These are phyloP conservation scores for Papilio glaucus DNA, from an alignment of 1,140 invertebrate genomes.

Conservation along the genomic window DNA sequence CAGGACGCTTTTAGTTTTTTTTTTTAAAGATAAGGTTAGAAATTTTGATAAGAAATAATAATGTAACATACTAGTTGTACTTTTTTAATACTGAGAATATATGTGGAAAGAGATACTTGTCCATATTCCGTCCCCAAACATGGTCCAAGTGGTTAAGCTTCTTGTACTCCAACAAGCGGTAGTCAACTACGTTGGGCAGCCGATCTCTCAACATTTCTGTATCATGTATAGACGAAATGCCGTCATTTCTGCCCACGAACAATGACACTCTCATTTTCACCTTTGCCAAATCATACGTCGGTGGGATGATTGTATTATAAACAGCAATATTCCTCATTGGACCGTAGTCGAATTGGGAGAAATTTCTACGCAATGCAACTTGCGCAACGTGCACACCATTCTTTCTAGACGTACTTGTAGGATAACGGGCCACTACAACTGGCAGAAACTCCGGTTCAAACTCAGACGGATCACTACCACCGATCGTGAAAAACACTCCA, in stretches of 20 bases:
- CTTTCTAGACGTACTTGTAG: slow-evolving; percentile 84
- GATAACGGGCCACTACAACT: slow-evolving; percentile 48
- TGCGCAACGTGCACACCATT: slow-evolving; percentile 87
- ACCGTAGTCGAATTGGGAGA: slow-evolving; percentile 81
- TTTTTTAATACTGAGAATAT: slow-evolving; percentile 50
- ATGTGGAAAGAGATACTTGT: slow-evolving; percentile 65
- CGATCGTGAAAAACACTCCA: slow-evolving; percentile 46
- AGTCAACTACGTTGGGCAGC: slow-evolving; percentile 76
- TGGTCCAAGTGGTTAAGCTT: slow-evolving; percentile 79
- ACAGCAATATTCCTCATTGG: slow-evolving; percentile 70
- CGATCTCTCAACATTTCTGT: slow-evolving; percentile 73
- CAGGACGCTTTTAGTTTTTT: no score
- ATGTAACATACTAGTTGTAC: slow-evolving; percentile 28
- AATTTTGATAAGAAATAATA: not conserved
- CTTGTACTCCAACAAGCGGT: slow-evolving; percentile 45
- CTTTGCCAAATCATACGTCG: slow-evolving; percentile 82
- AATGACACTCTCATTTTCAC: slow-evolving; percentile 83
- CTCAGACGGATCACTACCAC: slow-evolving; percentile 54
- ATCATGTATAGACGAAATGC: slow-evolving; percentile 83
- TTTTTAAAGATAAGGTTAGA: no score
- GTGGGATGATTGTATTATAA: slow-evolving; percentile 81
- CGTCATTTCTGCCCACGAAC: slow-evolving; percentile 84
- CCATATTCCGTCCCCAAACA: slow-evolving; percentile 82
- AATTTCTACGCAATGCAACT: slow-evolving; percentile 79
- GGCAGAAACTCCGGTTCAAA: slow-evolving; percentile 52